Base-by-base conservation (phyloP, 2,797 vertebrate species). In the Eulemur rubriventer region DNA sequence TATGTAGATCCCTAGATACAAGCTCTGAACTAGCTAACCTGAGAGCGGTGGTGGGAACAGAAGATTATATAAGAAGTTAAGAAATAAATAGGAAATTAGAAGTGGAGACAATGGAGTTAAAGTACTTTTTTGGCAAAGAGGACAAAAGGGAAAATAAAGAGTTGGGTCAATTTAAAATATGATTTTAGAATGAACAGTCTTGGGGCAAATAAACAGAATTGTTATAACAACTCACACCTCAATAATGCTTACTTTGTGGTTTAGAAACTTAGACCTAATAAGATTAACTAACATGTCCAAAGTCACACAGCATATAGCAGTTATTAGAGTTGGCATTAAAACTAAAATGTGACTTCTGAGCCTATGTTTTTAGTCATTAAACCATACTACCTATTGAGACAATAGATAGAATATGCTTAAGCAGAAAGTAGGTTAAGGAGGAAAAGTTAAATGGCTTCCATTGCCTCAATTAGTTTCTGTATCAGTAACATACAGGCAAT, bases 391-490 rank as follows among this genome's bases (percentile, higher is more conserved):
- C 35, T 87, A 59, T 65, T 73, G 61, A 83, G 55, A 91, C 33
- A 95, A 88, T 38, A n/a, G 28, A 63, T 2, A 90, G 61, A 48
- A 10, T 38, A 95, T 28, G 43, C 50, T 67, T 70, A 76, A 79
- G 26, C 17, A 92, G 28, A 46, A 41, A 28, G 24, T 5, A 80
- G 35, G 33, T 57, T 82, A 65, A 91, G 2, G 35, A 91, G 61
- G 61, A 94, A 84, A 80, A 93, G 18, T n/a, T 90, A 79, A 89
- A 90, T 67, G 69, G 55, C 41, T 95, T 83, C 70, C 8, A 83
- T 14, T 69, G 30, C 59, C 69, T 93, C 69, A 86, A 30, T 61
- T 76, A 69, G 57, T 84, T 95, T 89, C 57, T 69, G 52, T 94
- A 80, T 72, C 61, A 94, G 10, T 69, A 96, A 82, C 67, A 85